Conservation (phyloP, 2,888 invertebrate species). For the Malthinus flaveolus region DNA sequence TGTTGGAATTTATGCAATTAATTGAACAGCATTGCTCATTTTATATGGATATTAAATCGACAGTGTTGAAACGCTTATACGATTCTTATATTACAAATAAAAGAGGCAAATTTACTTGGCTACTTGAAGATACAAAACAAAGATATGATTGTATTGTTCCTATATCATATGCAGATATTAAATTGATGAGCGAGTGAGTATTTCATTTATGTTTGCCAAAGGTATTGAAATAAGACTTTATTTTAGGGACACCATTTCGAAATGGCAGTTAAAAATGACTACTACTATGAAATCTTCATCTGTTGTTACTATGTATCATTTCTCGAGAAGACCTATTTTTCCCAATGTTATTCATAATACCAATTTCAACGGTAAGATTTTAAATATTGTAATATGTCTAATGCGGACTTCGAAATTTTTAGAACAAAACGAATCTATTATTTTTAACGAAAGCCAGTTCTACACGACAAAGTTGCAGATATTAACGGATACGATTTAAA, state of each 20-base stretch:
- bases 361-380: constrained; percentile 16
- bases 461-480: no score
- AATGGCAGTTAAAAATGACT: constrained; percentile 22
- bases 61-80: constrained; percentile 9
- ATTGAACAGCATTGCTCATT: constrained; percentile 10
- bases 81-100: constrained; percentile 10
- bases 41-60: constrained; percentile 3
- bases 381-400: neutral
- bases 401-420: constrained; percentile 13
- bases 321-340: constrained; percentile 57
- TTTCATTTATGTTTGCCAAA: neutral
- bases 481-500: no score
- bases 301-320: constrained; percentile 43
- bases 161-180: constrained; percentile 16
- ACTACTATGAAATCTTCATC: constrained; percentile 22
- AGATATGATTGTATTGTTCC: constrained; percentile 12
- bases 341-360: constrained; percentile 53
- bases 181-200: constrained; percentile 14
- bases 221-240: neutral
- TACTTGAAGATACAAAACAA: constrained; percentile 5
- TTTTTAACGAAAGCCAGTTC: neutral
- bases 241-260: constrained; percentile 16
- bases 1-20: constrained; percentile 19
- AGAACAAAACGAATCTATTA: neutral
- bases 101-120: neutral